Evolutionary conservation across 2,113 vertebrate genomes (phyloP).

Genomic region (Zosterops borbonicus): DNA sequence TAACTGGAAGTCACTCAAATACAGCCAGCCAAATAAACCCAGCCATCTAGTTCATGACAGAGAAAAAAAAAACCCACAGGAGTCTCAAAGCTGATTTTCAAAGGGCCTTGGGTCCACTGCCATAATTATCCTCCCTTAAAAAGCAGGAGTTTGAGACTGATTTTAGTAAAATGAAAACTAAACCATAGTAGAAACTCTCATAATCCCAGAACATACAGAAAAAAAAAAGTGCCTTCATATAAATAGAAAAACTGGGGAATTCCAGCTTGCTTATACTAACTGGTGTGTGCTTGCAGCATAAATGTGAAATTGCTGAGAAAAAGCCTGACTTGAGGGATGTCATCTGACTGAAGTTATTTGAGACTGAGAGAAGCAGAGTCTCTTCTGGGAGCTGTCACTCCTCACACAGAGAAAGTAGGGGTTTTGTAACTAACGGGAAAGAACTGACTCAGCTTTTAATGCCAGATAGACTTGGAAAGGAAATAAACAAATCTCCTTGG

Average conservation of each 20-base stretch:
- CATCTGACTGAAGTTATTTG: not conserved
- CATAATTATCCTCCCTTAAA: not conserved
- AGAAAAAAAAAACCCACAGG: not conserved
- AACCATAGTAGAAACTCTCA: not conserved
- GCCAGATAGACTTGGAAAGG: not conserved
- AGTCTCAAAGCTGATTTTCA: not conserved
- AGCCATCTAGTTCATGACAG: not conserved
- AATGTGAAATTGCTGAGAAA: not conserved
- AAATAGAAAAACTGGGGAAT: not conserved
- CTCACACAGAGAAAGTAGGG: rapidly evolving
- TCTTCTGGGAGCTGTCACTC: not conserved
- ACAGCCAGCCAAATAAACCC: not conserved
- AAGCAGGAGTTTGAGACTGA: not conserved
- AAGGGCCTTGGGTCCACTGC: not conserved
- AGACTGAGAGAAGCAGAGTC: not conserved
- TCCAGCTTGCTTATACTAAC: not conserved
- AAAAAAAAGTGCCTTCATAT: not conserved
- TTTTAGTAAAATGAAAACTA: not conserved
- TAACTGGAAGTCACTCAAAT: not conserved
- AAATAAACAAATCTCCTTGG: not conserved
- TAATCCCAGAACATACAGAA: not conserved
- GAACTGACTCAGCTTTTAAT: not conserved
- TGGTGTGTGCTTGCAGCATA: not conserved
- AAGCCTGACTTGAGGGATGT: not conserved
- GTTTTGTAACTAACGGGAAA: not conserved